Conservation (phyloP, 1,140 invertebrate genomes). For the Delia radicum region DNA sequence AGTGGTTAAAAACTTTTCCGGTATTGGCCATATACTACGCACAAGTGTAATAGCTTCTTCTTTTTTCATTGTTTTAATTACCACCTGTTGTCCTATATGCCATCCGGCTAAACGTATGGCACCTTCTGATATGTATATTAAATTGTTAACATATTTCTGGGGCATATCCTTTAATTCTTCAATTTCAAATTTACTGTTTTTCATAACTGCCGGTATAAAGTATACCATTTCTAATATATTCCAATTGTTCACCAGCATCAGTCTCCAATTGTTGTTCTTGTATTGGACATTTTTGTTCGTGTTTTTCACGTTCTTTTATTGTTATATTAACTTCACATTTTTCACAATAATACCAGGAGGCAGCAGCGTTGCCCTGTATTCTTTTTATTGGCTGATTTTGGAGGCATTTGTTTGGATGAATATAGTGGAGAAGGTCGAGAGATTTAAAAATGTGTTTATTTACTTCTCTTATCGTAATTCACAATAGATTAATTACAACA, state of each 20-base stretch:
- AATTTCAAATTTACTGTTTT: constrained; percentile 39
- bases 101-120: constrained; percentile 64
- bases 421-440: neutral
- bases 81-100: constrained; percentile 62
- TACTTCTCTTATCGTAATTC: neutral
- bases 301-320: constrained; percentile 40
- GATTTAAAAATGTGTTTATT: neutral
- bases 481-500: neutral
- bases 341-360: constrained; percentile 46
- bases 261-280: neutral
- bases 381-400: constrained; percentile 50
- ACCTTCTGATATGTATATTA: constrained; percentile 64
- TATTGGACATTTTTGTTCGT: constrained; percentile 35
- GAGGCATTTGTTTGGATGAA: constrained; percentile 41
- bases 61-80: constrained; percentile 52
- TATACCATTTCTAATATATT: constrained; percentile 34
- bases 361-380: constrained; percentile 30
- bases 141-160: constrained; percentile 56
- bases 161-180: constrained; percentile 57
- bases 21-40: constrained; percentile 63
- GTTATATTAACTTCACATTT: constrained; percentile 43
- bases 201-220: constrained; percentile 40
- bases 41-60: constrained; percentile 50
- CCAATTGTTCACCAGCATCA: constrained; percentile 7
- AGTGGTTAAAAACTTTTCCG: constrained; percentile 60